Evolutionary conservation across 1,140 invertebrate genomes (phyloP), one percentile per base, ranked within the genome.

Genomic region (Caerostris darwini): DNA sequence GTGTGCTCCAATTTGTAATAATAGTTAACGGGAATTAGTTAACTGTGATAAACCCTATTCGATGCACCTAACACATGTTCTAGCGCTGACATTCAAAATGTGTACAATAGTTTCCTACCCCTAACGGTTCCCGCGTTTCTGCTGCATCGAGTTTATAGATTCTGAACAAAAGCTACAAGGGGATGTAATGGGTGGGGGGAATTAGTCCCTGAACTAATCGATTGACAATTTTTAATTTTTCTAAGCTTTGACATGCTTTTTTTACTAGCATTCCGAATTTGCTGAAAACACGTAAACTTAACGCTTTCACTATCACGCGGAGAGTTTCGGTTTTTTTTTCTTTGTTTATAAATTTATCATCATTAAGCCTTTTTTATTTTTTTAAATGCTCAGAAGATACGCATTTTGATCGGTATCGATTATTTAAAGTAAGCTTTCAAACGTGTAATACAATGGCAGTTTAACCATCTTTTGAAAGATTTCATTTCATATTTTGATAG

Each of bases 351-450:
- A 94, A 94, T 89, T 94, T 94, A 67, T 94, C 86, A 94, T 94
- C 92, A 94, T 94, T 94, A 94, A 94, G 92, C 92, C 92, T 94
- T 82, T 58, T 94, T 87, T 86, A 77, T 61, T 85, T 94, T 94
- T 94, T 94, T 94, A 88, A 94, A 81, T 94, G 92, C 92, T 94
- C 85, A 89, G 85, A 71, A 94, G 92, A 94, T 94, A 94, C 92
- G 92, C 92, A 94, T 94, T 94, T 94, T 94, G 92, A 94, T 94
- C 92, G 86, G 92, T 94, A 94, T 94, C 92, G 92, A 94, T 94
- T 94, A 94, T 94, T 94, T 94, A 94, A 94, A 94, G 85, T 94
- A 94, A 94, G 92, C 92, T 94, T 94, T 94, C 85, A 89, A 89
- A 93, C 77, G 92, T 57, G 67, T 81, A 89, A 89, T 94, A 94